A percentile compares a stretch with the other conserved stretches of the same genome.
These are phyloP conservation scores for Lateolabrax maculatus DNA, from an alignment of 2,797 vertebrate species.

Conservation along the genomic window DNA sequence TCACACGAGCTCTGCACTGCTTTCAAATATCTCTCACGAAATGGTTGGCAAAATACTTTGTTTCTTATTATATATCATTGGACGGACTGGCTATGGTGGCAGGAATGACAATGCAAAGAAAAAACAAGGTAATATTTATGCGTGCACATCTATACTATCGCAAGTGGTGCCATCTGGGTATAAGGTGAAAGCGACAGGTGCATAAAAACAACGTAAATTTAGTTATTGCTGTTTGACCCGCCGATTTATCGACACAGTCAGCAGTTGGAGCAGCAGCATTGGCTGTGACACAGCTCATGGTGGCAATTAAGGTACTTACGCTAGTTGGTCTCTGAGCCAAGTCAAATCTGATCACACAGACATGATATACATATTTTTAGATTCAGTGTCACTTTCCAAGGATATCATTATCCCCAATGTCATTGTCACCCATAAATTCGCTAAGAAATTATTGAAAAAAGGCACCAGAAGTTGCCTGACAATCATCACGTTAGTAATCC, in stretches of 20 bases:
- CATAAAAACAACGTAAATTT: neutral
- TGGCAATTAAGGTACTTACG: neutral
- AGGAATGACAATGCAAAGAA: neutral
- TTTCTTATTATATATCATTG: slow-evolving; percentile 6
- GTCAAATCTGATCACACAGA: neutral
- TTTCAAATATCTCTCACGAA: slow-evolving; percentile 31
- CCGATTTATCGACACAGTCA: neutral
- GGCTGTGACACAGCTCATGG: neutral
- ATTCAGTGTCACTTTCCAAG: neutral
- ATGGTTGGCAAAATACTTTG: slow-evolving; percentile 12
- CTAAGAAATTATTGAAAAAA: neutral
- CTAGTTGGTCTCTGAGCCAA: neutral
- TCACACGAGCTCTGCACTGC: slow-evolving; percentile 44
- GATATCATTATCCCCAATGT: neutral
- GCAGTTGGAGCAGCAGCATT: neutral
- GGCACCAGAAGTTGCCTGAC: neutral
- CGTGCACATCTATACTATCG: neutral
- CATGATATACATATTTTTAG: neutral
- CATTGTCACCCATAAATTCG: neutral
- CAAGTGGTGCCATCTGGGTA: neutral
- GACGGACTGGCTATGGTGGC: neutral
- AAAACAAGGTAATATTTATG: neutral
- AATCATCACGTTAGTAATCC: neutral
- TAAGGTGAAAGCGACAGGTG: neutral
- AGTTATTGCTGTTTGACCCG: neutral